Evolutionary conservation across 37 sponge, comb jelly and placozoan species (phyloP).

Genomic region (Crambe crambe): DNA sequence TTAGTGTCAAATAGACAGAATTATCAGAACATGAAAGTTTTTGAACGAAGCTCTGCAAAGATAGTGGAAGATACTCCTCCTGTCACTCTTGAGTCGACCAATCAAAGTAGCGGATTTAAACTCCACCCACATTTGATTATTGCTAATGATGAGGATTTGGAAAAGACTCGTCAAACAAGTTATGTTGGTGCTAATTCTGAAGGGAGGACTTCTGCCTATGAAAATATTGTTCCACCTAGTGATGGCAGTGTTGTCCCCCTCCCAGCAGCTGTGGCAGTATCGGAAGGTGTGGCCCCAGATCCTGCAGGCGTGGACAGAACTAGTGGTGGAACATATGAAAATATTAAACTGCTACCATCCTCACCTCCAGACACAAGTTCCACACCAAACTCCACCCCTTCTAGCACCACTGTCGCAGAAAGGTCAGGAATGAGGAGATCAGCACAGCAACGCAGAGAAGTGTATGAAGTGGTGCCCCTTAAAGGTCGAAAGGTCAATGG

Average conservation of each 20-base stretch:
- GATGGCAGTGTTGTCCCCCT: neutral
- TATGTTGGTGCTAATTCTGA: neutral
- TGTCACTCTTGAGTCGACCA: no score
- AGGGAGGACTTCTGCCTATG: neutral
- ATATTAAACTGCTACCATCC: neutral
- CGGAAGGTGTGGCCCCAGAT: neutral
- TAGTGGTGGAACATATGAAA: neutral
- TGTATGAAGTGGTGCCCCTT: neutral
- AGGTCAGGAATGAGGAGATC: conserved; percentile 1
- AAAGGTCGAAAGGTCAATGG: neutral
- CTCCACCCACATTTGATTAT: neutral
- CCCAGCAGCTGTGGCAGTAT: neutral
- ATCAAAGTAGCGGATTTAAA: neutral
- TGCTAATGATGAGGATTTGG: neutral
- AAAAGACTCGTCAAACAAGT: neutral
- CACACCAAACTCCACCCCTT: neutral
- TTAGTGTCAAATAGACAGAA: neutral
- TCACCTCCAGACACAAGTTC: neutral
- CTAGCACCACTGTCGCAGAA: neutral
- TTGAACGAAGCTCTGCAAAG: neutral
- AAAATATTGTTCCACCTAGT: neutral
- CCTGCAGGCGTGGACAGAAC: neutral
- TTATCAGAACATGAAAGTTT: neutral
- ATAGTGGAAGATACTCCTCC: neutral
- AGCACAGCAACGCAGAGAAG: neutral